These are phyloP conservation scores for Drosophila prolongata DNA, from an alignment of 2,888 invertebrate species.

Conservation along the genomic window DNA sequence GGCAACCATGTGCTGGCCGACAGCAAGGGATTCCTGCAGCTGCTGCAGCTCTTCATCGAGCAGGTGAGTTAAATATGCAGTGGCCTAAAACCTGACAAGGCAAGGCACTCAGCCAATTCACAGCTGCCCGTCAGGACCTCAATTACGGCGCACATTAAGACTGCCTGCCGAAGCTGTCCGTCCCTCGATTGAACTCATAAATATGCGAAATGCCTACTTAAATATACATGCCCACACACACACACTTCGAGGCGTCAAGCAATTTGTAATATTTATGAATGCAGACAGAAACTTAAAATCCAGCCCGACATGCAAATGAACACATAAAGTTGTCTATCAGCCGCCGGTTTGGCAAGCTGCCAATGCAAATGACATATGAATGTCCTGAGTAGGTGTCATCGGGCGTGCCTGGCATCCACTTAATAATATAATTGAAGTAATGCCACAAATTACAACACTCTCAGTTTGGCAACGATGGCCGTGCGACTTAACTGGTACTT, in stretches of 20 bases:
- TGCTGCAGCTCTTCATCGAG: slow-evolving; percentile 82
- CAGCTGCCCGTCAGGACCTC: slow-evolving; percentile 34
- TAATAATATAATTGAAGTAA: slow-evolving; percentile 61
- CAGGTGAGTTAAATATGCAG: slow-evolving; percentile 75
- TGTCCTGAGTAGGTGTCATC: slow-evolving; percentile 30
- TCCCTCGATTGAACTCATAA: slow-evolving; percentile 40
- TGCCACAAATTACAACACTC: slow-evolving; percentile 49
- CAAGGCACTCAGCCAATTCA: slow-evolving; percentile 20
- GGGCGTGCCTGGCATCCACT: slow-evolving; percentile 39
- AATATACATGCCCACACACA: slow-evolving; percentile 36
- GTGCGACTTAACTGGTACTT: slow-evolving; percentile 32
- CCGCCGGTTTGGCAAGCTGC: slow-evolving; percentile 24
- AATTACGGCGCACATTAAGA: slow-evolving; percentile 37
- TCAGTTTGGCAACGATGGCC: slow-evolving; percentile 24
- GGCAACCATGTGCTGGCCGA: slow-evolving; percentile 83
- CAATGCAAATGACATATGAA: slow-evolving; percentile 37
- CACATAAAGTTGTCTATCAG: slow-evolving; percentile 28
- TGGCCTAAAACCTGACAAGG: slow-evolving; percentile 24
- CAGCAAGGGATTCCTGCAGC: slow-evolving; percentile 82
- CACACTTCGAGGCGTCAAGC: slow-evolving; percentile 38
- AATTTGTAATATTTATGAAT: slow-evolving; percentile 53
- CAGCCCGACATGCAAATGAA: slow-evolving; percentile 38
- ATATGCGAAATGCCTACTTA: slow-evolving; percentile 44
- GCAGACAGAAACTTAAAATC: slow-evolving; percentile 39
- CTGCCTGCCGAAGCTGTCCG: slow-evolving; percentile 13